phyloP scores from a whole-genome alignment of 2,113 vertebrate species.

The Heterocephalus glaber region DNA sequence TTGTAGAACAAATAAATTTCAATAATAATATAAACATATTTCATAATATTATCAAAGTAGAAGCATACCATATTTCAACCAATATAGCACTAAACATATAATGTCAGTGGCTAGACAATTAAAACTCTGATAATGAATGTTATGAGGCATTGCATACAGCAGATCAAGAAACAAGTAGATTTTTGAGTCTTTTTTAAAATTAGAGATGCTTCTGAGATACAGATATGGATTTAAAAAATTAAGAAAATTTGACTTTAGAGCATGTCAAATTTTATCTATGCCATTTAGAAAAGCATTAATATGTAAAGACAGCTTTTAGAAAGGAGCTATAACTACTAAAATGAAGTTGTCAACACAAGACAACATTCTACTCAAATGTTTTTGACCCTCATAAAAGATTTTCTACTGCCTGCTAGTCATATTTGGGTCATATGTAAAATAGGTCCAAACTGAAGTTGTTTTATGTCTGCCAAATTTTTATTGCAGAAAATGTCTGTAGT shows the following conservation, averaged over 20 bases:
- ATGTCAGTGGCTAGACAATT: slow-evolving; percentile 14
- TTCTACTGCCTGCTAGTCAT: not conserved
- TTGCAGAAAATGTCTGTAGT: not conserved
- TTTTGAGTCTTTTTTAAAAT: not conserved
- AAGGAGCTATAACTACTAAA: not conserved
- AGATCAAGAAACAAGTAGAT: slow-evolving; percentile 16
- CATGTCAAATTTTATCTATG: not conserved
- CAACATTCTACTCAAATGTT: slow-evolving; percentile 1
- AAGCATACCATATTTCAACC: not conserved
- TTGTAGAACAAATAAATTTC: slow-evolving; percentile 52
- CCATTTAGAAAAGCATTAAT: not conserved
- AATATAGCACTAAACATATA: slow-evolving; percentile 31
- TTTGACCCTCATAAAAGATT: not conserved
- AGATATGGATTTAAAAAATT: slow-evolving; percentile 38
- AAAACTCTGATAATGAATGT: slow-evolving; percentile 61
- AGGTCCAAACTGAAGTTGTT: not conserved
- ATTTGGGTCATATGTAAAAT: not conserved
- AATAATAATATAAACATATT: slow-evolving; percentile 59
- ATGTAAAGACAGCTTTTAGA: not conserved
- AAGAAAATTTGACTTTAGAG: slow-evolving; percentile 15
- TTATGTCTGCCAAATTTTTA: not conserved
- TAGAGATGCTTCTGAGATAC: slow-evolving; percentile 8
- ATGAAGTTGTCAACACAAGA: not conserved
- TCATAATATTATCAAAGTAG: slow-evolving; percentile 63
- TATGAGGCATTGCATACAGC: slow-evolving; percentile 34